These are phyloP conservation scores for Onychomys torridus DNA, from an alignment of 2,797 vertebrate genomes.

Conservation along the genomic window DNA sequence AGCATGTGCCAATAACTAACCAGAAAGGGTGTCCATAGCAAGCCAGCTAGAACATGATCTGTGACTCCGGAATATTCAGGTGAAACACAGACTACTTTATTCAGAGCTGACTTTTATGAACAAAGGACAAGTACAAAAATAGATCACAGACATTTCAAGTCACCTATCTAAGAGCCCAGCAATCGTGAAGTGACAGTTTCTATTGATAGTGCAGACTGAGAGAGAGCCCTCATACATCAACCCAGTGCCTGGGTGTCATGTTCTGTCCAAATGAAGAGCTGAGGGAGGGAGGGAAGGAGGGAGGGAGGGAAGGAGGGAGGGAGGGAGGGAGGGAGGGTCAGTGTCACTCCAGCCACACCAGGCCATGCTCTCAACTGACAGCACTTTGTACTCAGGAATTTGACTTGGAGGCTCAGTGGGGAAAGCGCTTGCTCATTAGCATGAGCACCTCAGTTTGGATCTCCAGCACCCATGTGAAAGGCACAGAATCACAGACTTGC, in stretches of 20 bases:
- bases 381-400: not conserved
- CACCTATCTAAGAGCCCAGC: slow-evolving; percentile 43
- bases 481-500: not conserved
- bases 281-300: not conserved
- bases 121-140: slow-evolving; percentile 57
- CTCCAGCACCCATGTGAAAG: not conserved
- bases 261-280: slow-evolving; percentile 22
- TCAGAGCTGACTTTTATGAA: slow-evolving; percentile 63
- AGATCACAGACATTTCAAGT: slow-evolving; percentile 44
- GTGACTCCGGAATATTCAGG: not conserved
- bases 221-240: not conserved
- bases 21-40: not conserved
- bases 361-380: not conserved
- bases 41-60: not conserved
- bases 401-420: not conserved
- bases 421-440: not conserved
- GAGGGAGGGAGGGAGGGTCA: not conserved
- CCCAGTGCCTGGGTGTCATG: not conserved
- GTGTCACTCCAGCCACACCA: not conserved
- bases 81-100: slow-evolving; percentile 31
- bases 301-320: not conserved
- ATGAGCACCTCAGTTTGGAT: not conserved
- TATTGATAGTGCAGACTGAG: slow-evolving; percentile 39
- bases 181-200: slow-evolving; percentile 45
- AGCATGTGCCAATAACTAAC: not conserved